Percentiles rank a stretch among this genome's conserved stretches.
Evolutionary conservation across 30 jellyfish, hydroid and myxozoan genomes (phyloP).

Genomic region (Aurelia aurita): DNA sequence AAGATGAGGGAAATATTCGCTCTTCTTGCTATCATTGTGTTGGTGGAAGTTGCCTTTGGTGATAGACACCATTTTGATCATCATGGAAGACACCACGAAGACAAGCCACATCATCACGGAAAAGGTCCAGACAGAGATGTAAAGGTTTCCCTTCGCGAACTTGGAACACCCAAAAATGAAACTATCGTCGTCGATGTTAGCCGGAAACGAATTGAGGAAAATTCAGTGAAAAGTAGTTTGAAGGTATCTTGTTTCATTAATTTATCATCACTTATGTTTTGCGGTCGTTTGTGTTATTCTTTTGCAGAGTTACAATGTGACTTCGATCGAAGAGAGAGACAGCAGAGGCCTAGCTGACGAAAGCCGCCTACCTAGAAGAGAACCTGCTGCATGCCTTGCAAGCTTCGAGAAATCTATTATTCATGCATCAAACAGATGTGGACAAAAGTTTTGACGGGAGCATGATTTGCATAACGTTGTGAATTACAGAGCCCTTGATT

Average conservation of each 20-base stretch:
- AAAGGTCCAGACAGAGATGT: constrained; percentile 6
- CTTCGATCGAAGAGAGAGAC: too few species aligned
- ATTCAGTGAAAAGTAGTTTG: constrained; percentile 21
- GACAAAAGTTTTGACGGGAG: too few species aligned
- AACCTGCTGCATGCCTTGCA: not conserved
- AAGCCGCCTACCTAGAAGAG: too few species aligned
- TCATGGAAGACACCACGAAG: constrained; percentile 24
- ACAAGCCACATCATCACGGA: constrained; percentile 7
- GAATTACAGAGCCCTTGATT: too few species aligned
- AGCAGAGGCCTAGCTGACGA: too few species aligned
- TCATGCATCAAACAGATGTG: too few species aligned
- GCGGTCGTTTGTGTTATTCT: not conserved
- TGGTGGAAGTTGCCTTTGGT: not conserved
- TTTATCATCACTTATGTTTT: not conserved
- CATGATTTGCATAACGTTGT: too few species aligned
- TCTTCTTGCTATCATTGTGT: too few species aligned
- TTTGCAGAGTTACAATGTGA: too few species aligned
- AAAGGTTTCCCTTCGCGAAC: constrained; percentile 17
- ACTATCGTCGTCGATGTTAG: constrained; percentile 58
- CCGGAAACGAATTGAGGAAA: not conserved
- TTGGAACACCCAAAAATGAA: constrained; percentile 58
- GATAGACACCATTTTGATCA: constrained; percentile 32
- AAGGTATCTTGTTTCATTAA: constrained; percentile 16
- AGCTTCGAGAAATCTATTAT: not conserved
- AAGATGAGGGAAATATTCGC: too few species aligned